Percentiles rank a stretch among this genome's conserved stretches.
Evolutionary conservation across 2,797 vertebrate genomes (phyloP).

Genomic region (Sebastes aleutianus): DNA sequence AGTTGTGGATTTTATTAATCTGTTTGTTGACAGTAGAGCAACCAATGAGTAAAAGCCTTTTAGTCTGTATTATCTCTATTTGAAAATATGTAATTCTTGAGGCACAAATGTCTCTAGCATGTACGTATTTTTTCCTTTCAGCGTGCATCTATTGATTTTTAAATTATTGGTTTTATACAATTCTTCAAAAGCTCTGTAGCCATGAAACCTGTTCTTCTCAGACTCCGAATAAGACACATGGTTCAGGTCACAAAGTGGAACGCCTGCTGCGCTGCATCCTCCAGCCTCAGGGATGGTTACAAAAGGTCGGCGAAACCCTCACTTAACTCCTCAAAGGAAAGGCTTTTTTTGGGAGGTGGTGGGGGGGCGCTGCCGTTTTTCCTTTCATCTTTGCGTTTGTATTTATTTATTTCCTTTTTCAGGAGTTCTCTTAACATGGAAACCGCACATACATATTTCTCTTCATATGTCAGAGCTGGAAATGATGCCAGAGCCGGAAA

Average conservation of each 20-base stretch:
- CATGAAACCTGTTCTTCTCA: neutral
- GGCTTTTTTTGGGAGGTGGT: neutral
- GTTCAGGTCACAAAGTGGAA: slow-evolving; percentile 38
- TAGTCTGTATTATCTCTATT: neutral
- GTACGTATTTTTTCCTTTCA: neutral
- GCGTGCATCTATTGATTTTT: neutral
- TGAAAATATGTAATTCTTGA: neutral
- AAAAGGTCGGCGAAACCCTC: slow-evolving; percentile 42
- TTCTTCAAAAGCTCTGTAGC: neutral
- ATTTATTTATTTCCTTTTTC: neutral
- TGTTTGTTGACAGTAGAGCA: neutral
- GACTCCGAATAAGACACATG: slow-evolving; percentile 18
- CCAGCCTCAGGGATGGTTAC: slow-evolving; percentile 18
- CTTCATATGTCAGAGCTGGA: neutral
- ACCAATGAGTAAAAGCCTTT: neutral
- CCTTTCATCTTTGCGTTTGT: slow-evolving; percentile 27
- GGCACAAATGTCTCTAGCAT: neutral
- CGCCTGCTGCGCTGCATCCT: slow-evolving; percentile 29
- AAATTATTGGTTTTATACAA: slow-evolving; percentile 1
- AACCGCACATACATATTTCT: slow-evolving; percentile 1
- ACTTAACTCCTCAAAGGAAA: slow-evolving; percentile 48
- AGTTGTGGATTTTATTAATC: neutral
- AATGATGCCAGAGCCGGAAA: slow-evolving; percentile 18
- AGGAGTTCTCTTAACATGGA: neutral
- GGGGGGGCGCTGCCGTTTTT: neutral